Evolutionary conservation across 2,888 invertebrate species (phyloP), one percentile per base, ranked within the genome.

Genomic region (Polydrusus pterygomalis): DNA sequence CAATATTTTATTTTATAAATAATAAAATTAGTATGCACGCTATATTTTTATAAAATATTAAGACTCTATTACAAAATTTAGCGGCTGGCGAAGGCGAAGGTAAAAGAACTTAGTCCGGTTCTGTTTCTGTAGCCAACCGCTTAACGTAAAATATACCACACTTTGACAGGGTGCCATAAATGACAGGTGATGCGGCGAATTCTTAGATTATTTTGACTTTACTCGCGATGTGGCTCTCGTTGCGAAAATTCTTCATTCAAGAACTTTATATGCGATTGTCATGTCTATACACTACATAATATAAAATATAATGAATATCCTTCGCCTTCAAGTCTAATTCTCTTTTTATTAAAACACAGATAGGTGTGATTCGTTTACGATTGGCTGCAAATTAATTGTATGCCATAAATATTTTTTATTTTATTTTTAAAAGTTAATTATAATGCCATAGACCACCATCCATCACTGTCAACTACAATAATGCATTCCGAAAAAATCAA

Each of bases 221-320:
- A 25, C 25, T 25, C 25, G 25, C 5, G n/a, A 25, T 25, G 25
- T 25, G 5, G 1, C 25, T 25, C 25, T 25, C 25, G 1, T 13
- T 70, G 70, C 70, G 51, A 70, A 70, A 60, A 70, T 25, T 60
- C 47, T 18, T 49, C 15, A 30, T 30, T 47, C 34, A 30, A 9
- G 8, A 60, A 49, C 49, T 70, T 70, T 17, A 47, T 62, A 70
- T 70, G 60, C 70, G 51, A 70, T 62, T 62, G 20, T 62, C 13
- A 49, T 62, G 17, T 30, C 47, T 62, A 51, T 70, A 51, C 49
- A 70, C 62, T 49, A 70, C 51, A 62, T 62, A 54, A 67, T 51
- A 54, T 67, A 49, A 62, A 38, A 25, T 62, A 62, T n/a, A n/a
- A n/a, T n/a, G n/a, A 70, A 70, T 62, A 70, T 70, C 70, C 70